These are phyloP conservation scores for Erebia aethiops DNA, from an alignment of 2,888 invertebrate species.

Conservation along the genomic window DNA sequence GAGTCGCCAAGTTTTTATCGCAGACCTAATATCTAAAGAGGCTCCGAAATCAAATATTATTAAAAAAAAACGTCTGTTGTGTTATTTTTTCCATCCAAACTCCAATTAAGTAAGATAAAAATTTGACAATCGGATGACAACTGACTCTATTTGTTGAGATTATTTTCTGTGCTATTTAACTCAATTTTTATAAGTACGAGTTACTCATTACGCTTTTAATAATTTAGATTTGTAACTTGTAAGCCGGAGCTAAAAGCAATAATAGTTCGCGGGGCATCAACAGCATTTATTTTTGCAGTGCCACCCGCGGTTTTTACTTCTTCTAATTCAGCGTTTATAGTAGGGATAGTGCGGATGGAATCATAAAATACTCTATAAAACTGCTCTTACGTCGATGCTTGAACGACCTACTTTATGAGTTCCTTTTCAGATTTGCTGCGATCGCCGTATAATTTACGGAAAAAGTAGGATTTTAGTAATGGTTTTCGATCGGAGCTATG, in stretches of 20 bases:
- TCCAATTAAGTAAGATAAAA: no score
- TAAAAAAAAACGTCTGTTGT: no score
- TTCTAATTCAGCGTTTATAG: constrained; percentile 75
- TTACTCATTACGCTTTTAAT: neutral
- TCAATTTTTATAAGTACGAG: no score
- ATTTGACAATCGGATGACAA: no score
- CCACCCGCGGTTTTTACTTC: constrained; percentile 53
- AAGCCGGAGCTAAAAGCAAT: constrained; percentile 1
- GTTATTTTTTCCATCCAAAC: no score
- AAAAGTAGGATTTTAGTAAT: constrained; percentile 21
- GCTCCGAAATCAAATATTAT: neutral
- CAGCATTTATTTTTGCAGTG: constrained; percentile 36
- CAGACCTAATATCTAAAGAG: neutral
- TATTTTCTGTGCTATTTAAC: no score
- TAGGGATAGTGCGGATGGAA: constrained; percentile 68
- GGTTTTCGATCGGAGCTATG: constrained; percentile 14
- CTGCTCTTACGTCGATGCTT: constrained; percentile 62
- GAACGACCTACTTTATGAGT: constrained; percentile 61
- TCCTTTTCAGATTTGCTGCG: constrained; percentile 60
- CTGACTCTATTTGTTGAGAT: no score
- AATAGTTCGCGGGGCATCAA: constrained; percentile 23
- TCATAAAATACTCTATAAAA: constrained; percentile 75
- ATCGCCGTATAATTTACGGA: constrained; percentile 45
- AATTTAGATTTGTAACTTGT: constrained; percentile 7
- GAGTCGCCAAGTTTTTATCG: neutral